Conservation (phyloP, 2,888 invertebrate genomes). For the Andrena dorsata region DNA sequence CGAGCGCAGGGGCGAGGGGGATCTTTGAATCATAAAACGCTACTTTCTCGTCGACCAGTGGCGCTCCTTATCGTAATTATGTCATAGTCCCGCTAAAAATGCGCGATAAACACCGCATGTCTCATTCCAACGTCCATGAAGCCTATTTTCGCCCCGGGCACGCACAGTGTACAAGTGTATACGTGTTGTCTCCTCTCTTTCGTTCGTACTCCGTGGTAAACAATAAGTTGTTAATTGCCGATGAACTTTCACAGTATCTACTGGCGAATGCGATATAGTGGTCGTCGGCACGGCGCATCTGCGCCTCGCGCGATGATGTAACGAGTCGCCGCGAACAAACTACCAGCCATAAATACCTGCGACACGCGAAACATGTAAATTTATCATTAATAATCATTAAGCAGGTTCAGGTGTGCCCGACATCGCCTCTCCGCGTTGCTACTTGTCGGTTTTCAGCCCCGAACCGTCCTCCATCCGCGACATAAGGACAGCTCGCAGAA, state of each 20-base stretch:
- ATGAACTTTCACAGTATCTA: background rate
- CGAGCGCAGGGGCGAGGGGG: background rate
- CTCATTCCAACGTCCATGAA: slow-evolving; percentile 35
- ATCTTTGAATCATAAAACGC: slow-evolving; percentile 35
- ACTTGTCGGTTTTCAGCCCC: slow-evolving; percentile 22
- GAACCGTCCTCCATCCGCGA: background rate
- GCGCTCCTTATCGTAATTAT: slow-evolving; percentile 52
- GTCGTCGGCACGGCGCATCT: slow-evolving; percentile 24
- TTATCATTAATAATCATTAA: slow-evolving; percentile 69
- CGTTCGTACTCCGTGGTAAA: background rate
- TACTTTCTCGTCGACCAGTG: slow-evolving; percentile 36
- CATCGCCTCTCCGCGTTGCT: slow-evolving; percentile 18
- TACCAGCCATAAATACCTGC: slow-evolving; percentile 39
- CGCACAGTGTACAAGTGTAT: background rate
- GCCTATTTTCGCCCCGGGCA: slow-evolving; percentile 7
- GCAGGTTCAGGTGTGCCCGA: slow-evolving; percentile 40
- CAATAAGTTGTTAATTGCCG: slow-evolving; percentile 40
- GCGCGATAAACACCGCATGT: slow-evolving; percentile 24
- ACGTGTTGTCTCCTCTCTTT: background rate
- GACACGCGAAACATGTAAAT: slow-evolving; percentile 67
- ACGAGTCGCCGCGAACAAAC: slow-evolving; percentile 56
- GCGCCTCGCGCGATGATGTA: slow-evolving; percentile 58
- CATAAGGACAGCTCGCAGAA: background rate
- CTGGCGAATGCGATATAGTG: background rate
- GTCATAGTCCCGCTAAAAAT: slow-evolving; percentile 39